Percentiles rank a stretch among this genome's conserved stretches.
Evolutionary conservation across 2,888 invertebrate genomes (phyloP).

Genomic region (Chloromyia formosa): DNA sequence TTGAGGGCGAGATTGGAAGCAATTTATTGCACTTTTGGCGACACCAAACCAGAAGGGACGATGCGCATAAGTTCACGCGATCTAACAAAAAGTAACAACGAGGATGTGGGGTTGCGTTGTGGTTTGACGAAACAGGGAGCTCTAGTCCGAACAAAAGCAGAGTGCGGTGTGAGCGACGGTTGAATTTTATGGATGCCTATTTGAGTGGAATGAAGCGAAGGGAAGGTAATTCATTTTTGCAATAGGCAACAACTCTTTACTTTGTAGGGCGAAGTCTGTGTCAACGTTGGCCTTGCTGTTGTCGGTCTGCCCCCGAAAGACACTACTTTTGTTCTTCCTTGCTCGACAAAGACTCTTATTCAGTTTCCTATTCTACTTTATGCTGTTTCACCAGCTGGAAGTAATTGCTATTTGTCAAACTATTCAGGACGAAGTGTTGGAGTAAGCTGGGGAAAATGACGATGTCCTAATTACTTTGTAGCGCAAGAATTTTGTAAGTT

Average conservation of each 20-base stretch:
- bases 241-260: constrained; percentile 16
- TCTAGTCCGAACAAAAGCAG: not conserved
- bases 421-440: not conserved
- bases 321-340: not conserved
- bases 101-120: not conserved
- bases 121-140: not conserved
- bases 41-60: constrained; percentile 38
- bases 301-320: not conserved
- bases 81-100: not conserved
- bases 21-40: constrained; percentile 43
- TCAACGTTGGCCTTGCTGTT: not conserved
- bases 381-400: not conserved
- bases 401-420: constrained; percentile 11
- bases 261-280: not conserved
- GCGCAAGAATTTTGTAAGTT: too few relatives aligned
- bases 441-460: not conserved
- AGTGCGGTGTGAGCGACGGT: not conserved
- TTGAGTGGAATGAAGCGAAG: constrained; percentile 25
- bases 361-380: not conserved
- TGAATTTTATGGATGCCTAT: constrained; percentile 38
- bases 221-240: not conserved
- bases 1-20: constrained; percentile 44
- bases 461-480: too few relatives aligned
- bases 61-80: constrained; percentile 24
- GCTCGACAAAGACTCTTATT: not conserved